A percentile compares a stretch with the other conserved stretches of the same genome.
These are phyloP conservation scores for Trematocara stigmaticum DNA, from an alignment of 2,113 vertebrate genomes.

Conservation along the genomic window DNA sequence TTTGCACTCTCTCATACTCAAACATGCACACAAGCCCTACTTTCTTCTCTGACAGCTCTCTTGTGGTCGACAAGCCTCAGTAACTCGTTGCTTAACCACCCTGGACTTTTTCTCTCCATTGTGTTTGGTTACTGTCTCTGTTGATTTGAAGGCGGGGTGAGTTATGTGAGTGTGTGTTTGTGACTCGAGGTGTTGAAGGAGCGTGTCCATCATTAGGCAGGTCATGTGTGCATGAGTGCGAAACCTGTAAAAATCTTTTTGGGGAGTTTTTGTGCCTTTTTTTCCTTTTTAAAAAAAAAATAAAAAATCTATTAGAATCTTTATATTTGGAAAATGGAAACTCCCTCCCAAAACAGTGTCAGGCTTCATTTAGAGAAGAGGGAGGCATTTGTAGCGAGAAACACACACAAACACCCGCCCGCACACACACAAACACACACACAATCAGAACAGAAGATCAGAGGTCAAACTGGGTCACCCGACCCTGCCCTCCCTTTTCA, in stretches of 20 bases:
- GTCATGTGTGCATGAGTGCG: background rate
- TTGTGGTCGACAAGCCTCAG: slow-evolving; percentile 58
- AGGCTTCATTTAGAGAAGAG: slow-evolving; percentile 20
- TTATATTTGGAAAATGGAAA: slow-evolving; percentile 32
- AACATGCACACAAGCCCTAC: slow-evolving; percentile 57
- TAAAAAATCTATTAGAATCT: background rate
- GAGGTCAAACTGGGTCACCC: slow-evolving; percentile 62
- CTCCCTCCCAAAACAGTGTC: slow-evolving; percentile 33
- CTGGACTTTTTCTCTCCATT: slow-evolving; percentile 48
- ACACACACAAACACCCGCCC: background rate
- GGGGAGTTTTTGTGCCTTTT: background rate
- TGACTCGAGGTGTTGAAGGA: slow-evolving; percentile 11
- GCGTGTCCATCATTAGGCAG: background rate
- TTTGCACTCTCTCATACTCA: slow-evolving; percentile 56
- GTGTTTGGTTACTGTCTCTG: slow-evolving; percentile 58
- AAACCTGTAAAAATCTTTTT: background rate
- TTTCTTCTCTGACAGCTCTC: slow-evolving; percentile 62
- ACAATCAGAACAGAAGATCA: slow-evolving; percentile 66
- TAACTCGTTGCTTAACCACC: slow-evolving; percentile 60
- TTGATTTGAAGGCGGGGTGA: slow-evolving; percentile 39
- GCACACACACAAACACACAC: background rate
- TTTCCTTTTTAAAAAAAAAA: background rate
- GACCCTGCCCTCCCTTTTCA: slow-evolving; percentile 60
- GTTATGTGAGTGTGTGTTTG: background rate
- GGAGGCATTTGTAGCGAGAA: background rate